Evolutionary conservation across 1,140 invertebrate genomes (phyloP).

Genomic region (Melipona quadrifasciata): DNA sequence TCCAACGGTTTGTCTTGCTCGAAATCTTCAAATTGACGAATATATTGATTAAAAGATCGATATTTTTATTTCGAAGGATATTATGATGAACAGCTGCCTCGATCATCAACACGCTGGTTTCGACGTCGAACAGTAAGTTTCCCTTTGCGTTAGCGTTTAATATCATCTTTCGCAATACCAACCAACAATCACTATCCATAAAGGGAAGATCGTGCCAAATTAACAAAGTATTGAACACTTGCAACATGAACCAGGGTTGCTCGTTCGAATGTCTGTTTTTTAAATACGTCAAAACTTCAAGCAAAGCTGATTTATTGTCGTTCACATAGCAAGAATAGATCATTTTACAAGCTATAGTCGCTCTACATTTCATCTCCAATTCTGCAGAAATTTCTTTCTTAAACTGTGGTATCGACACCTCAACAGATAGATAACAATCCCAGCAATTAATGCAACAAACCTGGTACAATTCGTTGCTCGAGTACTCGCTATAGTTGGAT

Average conservation of each 20-base stretch:
- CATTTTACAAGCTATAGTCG: conserved; percentile 56
- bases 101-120: neutral
- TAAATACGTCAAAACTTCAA: conserved; percentile 65
- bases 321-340: conserved; percentile 73
- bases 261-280: conserved; percentile 70
- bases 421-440: conserved; percentile 69
- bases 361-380: conserved; percentile 22
- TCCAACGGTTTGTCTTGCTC: conserved; percentile 8
- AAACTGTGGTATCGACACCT: conserved; percentile 65
- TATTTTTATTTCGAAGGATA: conserved; percentile 42
- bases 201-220: conserved; percentile 48
- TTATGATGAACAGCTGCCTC: conserved; percentile 55
- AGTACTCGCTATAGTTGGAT: neutral
- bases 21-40: conserved; percentile 6
- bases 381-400: conserved; percentile 61
- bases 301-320: conserved; percentile 61
- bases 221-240: conserved; percentile 43
- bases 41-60: conserved; percentile 46
- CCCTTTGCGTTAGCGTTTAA: too few relatives aligned
- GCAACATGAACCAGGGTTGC: conserved; percentile 29
- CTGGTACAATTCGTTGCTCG: neutral
- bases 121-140: too few relatives aligned
- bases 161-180: conserved; percentile 60
- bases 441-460: conserved; percentile 40
- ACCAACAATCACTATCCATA: conserved; percentile 45